A percentile compares a stretch with the other conserved stretches of the same genome.
These are phyloP conservation scores for Pangasius macronema DNA, from an alignment of 2,797 vertebrate species.

Conservation along the genomic window DNA sequence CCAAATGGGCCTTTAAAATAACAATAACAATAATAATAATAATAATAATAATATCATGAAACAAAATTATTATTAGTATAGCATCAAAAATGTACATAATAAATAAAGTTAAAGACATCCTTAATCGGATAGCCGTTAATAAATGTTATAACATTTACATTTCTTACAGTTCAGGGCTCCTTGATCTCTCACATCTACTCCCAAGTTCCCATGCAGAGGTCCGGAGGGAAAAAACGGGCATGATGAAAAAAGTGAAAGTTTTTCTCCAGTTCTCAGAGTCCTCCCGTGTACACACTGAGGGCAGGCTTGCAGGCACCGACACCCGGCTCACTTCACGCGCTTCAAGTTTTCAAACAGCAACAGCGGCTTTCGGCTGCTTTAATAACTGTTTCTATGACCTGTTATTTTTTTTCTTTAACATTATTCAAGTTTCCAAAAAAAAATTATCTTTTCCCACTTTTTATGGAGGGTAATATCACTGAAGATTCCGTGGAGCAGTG, in stretches of 20 bases:
- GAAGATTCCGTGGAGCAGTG: constrained; percentile 4
- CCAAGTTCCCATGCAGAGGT: constrained; percentile 67
- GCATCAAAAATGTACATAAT: constrained; percentile 85
- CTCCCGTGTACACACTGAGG: constrained; percentile 48
- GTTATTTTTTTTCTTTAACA: no score
- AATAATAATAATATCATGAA: constrained; percentile 64
- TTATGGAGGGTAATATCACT: constrained; percentile 6
- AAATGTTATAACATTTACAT: constrained; percentile 90
- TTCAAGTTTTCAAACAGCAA: constrained; percentile 4
- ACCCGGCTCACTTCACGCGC: neutral
- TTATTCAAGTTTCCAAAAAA: constrained; percentile 6
- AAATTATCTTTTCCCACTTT: constrained; percentile 25
- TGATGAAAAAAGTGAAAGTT: constrained; percentile 70
- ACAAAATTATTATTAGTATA: constrained; percentile 69
- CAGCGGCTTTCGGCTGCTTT: neutral
- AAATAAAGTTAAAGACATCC: constrained; percentile 90
- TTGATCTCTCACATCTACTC: constrained; percentile 69
- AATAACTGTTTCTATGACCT: neutral
- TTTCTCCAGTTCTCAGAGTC: constrained; percentile 64
- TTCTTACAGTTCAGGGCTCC: constrained; percentile 85
- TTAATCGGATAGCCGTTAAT: constrained; percentile 73
- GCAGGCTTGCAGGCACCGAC: neutral
- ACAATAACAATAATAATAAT: constrained; percentile 63
- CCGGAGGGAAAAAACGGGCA: constrained; percentile 65
- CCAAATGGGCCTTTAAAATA: constrained; percentile 67